Conservation (phyloP, 2,888 invertebrate genomes). For the Pecten maximus region DNA sequence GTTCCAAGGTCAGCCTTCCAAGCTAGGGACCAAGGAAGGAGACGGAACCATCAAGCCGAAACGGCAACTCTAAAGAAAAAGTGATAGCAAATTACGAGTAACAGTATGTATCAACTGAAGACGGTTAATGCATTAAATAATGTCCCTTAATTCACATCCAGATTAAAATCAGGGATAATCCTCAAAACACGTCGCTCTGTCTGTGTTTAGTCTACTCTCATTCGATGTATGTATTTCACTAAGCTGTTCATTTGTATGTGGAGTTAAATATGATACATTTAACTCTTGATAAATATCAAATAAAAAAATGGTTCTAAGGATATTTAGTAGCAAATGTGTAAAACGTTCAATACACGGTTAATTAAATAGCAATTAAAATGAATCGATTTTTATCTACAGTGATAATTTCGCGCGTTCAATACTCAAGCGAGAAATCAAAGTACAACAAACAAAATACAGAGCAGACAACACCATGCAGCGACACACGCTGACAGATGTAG, state of each 20-base stretch:
- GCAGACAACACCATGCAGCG: neutral
- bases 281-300: neutral
- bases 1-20: neutral
- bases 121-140: neutral
- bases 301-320: neutral
- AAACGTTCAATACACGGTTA: neutral
- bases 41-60: neutral
- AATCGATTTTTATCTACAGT: neutral
- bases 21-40: neutral
- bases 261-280: neutral
- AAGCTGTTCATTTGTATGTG: neutral
- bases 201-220: neutral
- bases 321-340: slow-evolving; percentile 12
- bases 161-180: neutral
- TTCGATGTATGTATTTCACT: neutral
- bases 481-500: neutral
- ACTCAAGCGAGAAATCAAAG: neutral
- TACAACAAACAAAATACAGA: neutral
- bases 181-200: neutral
- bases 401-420: neutral
- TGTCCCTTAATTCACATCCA: neutral
- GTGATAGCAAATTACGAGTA: neutral
- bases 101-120: neutral
- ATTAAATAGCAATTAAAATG: slow-evolving; percentile 25
- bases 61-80: neutral